phyloP scores from a whole-genome alignment of 2,797 vertebrate species.

The Stomatorhinus walkeri region DNA sequence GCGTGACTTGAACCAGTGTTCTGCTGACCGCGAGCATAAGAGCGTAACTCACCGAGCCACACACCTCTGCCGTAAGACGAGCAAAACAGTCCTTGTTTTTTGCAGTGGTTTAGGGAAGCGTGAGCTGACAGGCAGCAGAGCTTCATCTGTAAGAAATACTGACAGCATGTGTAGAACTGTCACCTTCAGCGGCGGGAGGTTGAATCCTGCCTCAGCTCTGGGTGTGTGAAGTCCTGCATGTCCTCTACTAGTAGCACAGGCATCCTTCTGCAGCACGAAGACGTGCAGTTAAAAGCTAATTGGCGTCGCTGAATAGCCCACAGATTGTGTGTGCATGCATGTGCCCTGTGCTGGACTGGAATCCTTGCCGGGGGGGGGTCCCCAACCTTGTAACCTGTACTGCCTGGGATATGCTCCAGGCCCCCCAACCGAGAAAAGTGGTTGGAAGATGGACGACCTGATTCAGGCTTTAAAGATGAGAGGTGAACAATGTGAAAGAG shows the following conservation, averaged over 20 bases:
- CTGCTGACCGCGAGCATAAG: neutral
- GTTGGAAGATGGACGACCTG: neutral
- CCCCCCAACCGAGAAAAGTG: neutral
- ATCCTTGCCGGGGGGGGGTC: neutral
- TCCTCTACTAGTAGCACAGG: neutral
- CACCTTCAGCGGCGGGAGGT: neutral
- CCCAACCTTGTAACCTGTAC: neutral
- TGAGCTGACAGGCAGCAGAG: neutral
- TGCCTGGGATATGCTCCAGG: neutral
- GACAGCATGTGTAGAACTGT: neutral
- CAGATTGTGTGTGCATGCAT: neutral
- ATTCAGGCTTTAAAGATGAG: neutral
- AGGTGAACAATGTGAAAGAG: neutral
- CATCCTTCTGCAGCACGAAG: neutral
- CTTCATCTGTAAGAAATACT: neutral
- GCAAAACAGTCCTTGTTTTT: neutral
- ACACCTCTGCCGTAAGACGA: neutral
- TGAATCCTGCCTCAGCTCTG: neutral
- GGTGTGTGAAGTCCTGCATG: neutral
- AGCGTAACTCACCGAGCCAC: neutral
- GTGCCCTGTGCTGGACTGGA: neutral
- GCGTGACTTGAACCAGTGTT: neutral
- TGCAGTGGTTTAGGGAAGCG: neutral
- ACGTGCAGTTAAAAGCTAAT: neutral
- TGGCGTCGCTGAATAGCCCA: neutral